Percentiles rank a stretch among this genome's conserved stretches.
These are phyloP conservation scores for Peucedramus taeniatus DNA, from an alignment of 2,113 vertebrate genomes.

Conservation along the genomic window DNA sequence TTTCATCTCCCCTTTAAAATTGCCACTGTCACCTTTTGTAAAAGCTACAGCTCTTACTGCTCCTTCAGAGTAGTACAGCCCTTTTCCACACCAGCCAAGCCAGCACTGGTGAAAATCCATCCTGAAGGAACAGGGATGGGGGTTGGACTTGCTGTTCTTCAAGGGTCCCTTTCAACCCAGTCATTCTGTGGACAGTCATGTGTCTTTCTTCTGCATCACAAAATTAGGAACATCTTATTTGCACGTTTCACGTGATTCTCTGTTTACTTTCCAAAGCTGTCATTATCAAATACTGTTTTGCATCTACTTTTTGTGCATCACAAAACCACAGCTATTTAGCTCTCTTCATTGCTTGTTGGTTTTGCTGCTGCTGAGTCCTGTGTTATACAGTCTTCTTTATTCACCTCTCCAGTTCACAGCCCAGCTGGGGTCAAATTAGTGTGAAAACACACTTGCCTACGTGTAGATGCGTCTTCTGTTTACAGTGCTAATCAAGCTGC, in stretches of 20 bases:
- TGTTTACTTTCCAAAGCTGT: background rate
- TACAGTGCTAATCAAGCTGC: background rate
- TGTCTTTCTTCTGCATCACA: background rate
- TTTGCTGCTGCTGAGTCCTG: background rate
- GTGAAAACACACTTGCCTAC: background rate
- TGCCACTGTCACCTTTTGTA: background rate
- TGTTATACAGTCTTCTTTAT: background rate
- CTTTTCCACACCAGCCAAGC: background rate
- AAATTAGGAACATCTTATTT: background rate
- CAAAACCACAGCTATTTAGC: background rate
- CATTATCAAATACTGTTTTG: background rate
- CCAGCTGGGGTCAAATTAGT: background rate
- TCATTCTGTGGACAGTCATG: background rate
- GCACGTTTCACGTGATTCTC: fast-evolving
- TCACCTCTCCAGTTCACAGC: background rate
- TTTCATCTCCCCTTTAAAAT: background rate
- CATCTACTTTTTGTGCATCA: background rate
- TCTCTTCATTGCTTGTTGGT: background rate
- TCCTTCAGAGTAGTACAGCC: background rate
- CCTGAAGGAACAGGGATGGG: background rate
- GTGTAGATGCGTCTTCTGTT: background rate
- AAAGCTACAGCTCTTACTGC: background rate
- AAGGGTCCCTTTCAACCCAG: background rate
- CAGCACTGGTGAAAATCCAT: background rate
- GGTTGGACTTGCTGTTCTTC: background rate